Evolutionary conservation across 2,888 invertebrate genomes (phyloP).

Genomic region (Ophonus ardosiacus): DNA sequence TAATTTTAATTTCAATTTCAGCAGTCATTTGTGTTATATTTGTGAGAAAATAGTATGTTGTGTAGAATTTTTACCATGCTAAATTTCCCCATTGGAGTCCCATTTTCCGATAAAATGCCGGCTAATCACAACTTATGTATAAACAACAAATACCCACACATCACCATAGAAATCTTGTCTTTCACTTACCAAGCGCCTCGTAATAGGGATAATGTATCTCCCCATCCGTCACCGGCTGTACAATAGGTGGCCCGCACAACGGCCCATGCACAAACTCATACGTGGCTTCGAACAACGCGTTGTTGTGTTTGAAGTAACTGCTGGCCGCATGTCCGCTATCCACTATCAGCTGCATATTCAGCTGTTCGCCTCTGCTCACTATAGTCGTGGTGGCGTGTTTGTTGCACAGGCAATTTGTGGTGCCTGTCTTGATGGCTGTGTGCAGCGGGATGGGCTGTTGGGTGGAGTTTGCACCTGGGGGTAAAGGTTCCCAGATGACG

Average conservation of each 20-base stretch:
- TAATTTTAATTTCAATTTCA: no score
- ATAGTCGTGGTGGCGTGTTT: constrained; percentile 81
- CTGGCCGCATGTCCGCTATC: constrained; percentile 91
- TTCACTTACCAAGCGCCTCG: constrained; percentile 80
- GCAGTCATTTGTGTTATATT: no score
- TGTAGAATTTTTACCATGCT: no score
- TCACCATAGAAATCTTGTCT: not conserved
- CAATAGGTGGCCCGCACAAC: constrained; percentile 89
- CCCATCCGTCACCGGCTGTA: constrained; percentile 89
- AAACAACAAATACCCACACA: not conserved
- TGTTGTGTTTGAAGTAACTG: constrained; percentile 91
- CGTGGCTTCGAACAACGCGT: constrained; percentile 89
- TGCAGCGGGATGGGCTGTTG: constrained; percentile 78
- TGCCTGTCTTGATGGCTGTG: constrained; percentile 82
- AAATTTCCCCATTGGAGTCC: no score
- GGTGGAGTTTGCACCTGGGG: constrained; percentile 74
- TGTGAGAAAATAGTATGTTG: no score
- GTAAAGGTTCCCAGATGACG: constrained; percentile 86
- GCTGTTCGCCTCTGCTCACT: constrained; percentile 87
- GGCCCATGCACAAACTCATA: constrained; percentile 95
- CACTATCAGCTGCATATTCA: constrained; percentile 89
- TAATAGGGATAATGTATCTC: constrained; percentile 92
- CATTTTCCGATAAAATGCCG: no score
- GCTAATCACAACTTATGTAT: no score
- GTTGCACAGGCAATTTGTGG: constrained; percentile 87